A percentile compares a stretch with the other conserved stretches of the same genome.
Conservation (phyloP, 2,888 invertebrate species). For the Synanthedon vespiformis region DNA sequence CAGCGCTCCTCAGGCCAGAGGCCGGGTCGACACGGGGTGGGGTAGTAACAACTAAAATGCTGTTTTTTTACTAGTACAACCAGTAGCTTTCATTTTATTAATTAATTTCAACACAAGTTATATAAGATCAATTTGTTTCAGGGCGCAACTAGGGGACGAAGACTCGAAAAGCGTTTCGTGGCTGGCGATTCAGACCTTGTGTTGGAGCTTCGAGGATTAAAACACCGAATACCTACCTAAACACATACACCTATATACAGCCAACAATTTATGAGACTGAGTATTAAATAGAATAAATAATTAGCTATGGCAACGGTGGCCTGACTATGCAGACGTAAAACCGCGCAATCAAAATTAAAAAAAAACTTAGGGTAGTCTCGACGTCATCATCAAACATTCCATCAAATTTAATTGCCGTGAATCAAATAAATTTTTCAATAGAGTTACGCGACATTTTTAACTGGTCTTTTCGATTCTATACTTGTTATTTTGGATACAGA, state of each 20-base stretch:
- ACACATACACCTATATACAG: constrained; percentile 36
- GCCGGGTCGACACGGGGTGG: constrained; percentile 55
- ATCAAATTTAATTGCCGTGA: not conserved
- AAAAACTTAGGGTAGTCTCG: constrained; percentile 5
- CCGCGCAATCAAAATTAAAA: constrained; percentile 22
- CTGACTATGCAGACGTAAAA: constrained; percentile 17
- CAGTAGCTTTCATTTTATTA: not conserved
- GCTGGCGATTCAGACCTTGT: constrained; percentile 74
- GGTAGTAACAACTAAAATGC: constrained; percentile 6
- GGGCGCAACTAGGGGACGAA: constrained; percentile 40
- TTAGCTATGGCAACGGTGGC: constrained; percentile 41
- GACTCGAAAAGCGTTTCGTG: constrained; percentile 74
- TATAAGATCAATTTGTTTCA: constrained; percentile 24
- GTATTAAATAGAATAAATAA: constrained; percentile 53
- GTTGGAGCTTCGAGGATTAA: constrained; percentile 73
- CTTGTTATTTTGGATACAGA: constrained; percentile 1
- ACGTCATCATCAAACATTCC: not conserved
- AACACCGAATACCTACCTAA: constrained; percentile 72
- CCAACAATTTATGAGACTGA: constrained; percentile 67
- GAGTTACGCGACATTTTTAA: not conserved
- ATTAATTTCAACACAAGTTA: not conserved
- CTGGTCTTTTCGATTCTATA: not conserved
- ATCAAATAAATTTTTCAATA: not conserved
- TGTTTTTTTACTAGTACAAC: not conserved
- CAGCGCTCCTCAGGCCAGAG: constrained; percentile 29